Evolutionary conservation across 1,140 invertebrate species (phyloP), one percentile per base, ranked within the genome.

Genomic region (Dinoponera quadriceps): DNA sequence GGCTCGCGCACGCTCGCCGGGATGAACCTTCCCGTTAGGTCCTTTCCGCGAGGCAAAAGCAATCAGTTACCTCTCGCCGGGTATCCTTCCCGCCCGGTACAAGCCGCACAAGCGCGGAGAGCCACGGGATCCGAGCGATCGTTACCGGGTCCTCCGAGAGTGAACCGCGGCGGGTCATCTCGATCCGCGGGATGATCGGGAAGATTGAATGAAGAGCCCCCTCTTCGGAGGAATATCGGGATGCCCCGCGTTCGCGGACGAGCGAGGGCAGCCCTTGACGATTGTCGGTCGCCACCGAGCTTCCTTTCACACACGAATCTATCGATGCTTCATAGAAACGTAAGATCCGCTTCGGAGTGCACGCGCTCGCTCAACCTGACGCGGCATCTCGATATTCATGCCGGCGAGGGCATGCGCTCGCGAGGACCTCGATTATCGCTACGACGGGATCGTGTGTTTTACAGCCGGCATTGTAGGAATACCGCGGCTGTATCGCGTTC

Each of bases 21-120:
- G 87, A 88, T 85, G 88, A 82, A 85, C 63, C 87, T 60, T 88
- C 86, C 87, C 87, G 87, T 88, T 88, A 88, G 84, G 80, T 83
- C 73, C 63, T 88, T 73, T 85, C 84, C 84, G 83, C 86, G 82
- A 80, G 87, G 83, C 78, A 88, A 83, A 88, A 83, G 84, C 87
- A 88, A 88, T 88, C 87, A 85, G 86, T 88, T 85, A 87, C 84
- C 87, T 85, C 72, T 83, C 57, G 27, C 74, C 57, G 84, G 55
- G 80, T 84, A 87, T 80, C 82, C 83, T 82, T 73, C 81, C 86
- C 77, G 73, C 78, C 72, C 78, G n/a, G 38, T 44, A 9, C 38
- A 44, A 9, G 38, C 7, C 38, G 38, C 4, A 5, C 38, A 78
- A 74, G 78, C 82, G 59, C 80, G 83, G 73, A 80, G 77, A 88